Evolutionary conservation across 2,888 invertebrate genomes (phyloP), one percentile per base, ranked within the genome.

Genomic region (Xylota segnis): DNA sequence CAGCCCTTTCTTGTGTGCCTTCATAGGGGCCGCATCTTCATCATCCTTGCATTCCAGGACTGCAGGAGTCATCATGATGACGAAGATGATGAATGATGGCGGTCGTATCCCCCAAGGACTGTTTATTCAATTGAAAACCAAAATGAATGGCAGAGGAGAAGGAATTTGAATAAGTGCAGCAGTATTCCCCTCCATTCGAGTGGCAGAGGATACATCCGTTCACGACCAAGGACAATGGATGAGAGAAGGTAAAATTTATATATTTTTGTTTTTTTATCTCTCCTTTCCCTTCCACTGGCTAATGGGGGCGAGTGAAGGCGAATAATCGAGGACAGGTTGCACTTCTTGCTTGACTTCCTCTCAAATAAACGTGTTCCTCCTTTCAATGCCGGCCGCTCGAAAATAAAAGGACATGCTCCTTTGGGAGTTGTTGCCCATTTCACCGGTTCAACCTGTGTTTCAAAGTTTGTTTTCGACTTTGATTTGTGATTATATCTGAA

Each of bases 61-160:
- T 37, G 9, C 34, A 47, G 12, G 59, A 59, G 14, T 63, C 61
- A 14, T 63, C 61, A 14, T 72, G 52, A 63, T 68, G 59, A 70
- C 58, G 84, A 74, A 50, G 68, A 79, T 79, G 84, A 79, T 79
- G 68, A 74, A 83, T 52, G 74, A 74, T 70, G 56, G 56, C 70
- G 66, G 59, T 66, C 74, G 52, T 61, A 52, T 66, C 59, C 59
- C 56, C 65, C 45, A 47, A 71, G 81, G 84, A 71, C 65, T 79
- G 75, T 84, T 79, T 81, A 81, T 76, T 81, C 84, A 84, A 84
- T 84, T 71, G 84, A 75, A 81, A 84, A 32, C 70, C 70, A n/a
- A 84, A 84, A 84, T 84, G 74, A 81, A 78, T 83, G 78, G 68
- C 50, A 83, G 74, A 54, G 52, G 14, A 6, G 6, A 37, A 61